phyloP scores from a whole-genome alignment of 1,140 invertebrate genomes.

The Drosophila subobscura region DNA sequence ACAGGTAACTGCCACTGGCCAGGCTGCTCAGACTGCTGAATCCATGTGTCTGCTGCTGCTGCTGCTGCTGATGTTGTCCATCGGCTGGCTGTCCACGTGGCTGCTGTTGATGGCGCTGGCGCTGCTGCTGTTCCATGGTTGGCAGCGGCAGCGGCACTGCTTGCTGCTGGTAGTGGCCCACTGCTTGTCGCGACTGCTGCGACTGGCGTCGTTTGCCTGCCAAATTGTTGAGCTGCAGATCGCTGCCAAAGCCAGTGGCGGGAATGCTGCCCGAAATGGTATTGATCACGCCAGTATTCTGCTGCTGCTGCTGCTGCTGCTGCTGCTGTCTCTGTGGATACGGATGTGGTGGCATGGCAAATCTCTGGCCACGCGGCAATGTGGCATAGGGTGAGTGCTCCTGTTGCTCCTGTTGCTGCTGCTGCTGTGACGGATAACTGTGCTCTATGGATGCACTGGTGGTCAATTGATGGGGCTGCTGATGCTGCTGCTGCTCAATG shows the following conservation, averaged over 20 bases:
- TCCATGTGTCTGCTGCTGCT: constrained; percentile 18
- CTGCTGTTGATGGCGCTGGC: constrained; percentile 21
- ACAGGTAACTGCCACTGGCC: constrained; percentile 63
- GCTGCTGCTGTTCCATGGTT: constrained; percentile 22
- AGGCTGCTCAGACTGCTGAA: constrained; percentile 11
- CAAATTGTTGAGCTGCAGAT: constrained; percentile 64
- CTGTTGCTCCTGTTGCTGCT: constrained; percentile 36
- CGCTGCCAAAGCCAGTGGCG: constrained; percentile 58
- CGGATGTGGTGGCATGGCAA: constrained; percentile 16
- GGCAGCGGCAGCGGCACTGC: no score
- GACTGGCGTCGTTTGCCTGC: constrained; percentile 13
- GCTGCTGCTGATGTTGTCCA: constrained; percentile 1
- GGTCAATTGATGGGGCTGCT: constrained; percentile 42
- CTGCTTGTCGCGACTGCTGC: constrained; percentile 29
- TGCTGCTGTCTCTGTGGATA: constrained; percentile 25
- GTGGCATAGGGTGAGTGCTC: constrained; percentile 73
- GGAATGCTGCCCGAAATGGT: constrained; percentile 79
- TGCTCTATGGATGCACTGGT: constrained; percentile 73
- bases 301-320: constrained; percentile 27
- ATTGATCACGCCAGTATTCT: constrained; percentile 67
- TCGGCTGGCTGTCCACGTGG: not conserved
- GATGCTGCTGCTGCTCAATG: constrained; percentile 41
- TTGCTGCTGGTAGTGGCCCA: constrained; percentile 10
- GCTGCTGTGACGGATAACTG: constrained; percentile 35
- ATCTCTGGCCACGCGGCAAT: constrained; percentile 55